Evolutionary conservation across 2,113 vertebrate genomes (phyloP), one percentile per base, ranked within the genome.

Genomic region (Epinephelus moara): DNA sequence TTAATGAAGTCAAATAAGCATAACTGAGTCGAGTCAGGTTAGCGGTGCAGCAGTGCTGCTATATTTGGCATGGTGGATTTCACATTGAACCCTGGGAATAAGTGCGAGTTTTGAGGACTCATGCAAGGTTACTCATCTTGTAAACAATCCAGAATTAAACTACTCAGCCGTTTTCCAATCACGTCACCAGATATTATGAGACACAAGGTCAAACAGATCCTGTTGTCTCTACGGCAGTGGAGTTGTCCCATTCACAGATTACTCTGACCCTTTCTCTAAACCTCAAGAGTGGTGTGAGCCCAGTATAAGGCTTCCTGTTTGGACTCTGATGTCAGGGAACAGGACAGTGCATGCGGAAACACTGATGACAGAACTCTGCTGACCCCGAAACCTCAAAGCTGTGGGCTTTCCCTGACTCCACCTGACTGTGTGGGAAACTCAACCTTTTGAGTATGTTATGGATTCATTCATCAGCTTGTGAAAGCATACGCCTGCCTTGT

Each of bases 281-380:
- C 17, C 59, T 61, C 45, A 61, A 76, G 40, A 56, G 80, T 75
- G 77, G 63, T 88, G 85, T 89, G 85, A 88, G 81, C 80, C 63
- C 57, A 49, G 70, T 73, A 70, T 56, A 75, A 70, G 45, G 68
- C 84, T 94, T 96, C 92, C 94, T 93, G 89, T 91, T 91, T 92
- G 89, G 78, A 89, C 75, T 74, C 81, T 91, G 78, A 85, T 88
- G 80, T 93, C 88, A 91, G 82, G 80, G 85, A 91, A 92, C 75
- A 87, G 82, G 91, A 91, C 81, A 80, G 88, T 42, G 45, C 66
- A 70, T 33, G 69, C 27, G 81, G 85, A 93, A 92, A 92, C 64
- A 82, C 45, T 23, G 86, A 92, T 88, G 90, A 89, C 85, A 88
- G 88, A 91, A 45, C 62, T 62, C 40, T 68, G 86, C 86, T 86